A percentile compares a stretch with the other conserved stretches of the same genome.
phyloP scores from a whole-genome alignment of 2,888 invertebrate genomes.

The Laothoe populi region DNA sequence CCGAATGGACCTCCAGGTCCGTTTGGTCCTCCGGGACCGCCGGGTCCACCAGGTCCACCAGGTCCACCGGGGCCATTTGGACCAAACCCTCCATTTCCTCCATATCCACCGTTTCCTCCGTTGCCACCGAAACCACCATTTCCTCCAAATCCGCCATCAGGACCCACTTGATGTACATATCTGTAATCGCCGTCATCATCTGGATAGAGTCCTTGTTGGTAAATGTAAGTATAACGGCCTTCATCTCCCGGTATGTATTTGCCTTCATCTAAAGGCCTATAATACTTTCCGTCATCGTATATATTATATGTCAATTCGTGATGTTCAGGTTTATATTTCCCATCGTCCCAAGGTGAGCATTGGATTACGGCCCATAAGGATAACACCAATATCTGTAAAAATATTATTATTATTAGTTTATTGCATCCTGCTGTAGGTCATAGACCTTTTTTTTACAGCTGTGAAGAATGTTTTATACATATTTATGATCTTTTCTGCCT shows the following conservation, averaged over 20 bases:
- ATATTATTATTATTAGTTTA: neutral
- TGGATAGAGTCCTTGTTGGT: constrained; percentile 63
- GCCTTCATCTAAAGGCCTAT: constrained; percentile 73
- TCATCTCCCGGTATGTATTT: constrained; percentile 82
- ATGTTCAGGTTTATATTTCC: constrained; percentile 67
- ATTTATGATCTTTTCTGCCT: too few species aligned
- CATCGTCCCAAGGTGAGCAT: constrained; percentile 62
- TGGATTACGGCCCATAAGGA: constrained; percentile 54
- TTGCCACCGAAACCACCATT: constrained; percentile 48
- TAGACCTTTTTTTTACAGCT: neutral
- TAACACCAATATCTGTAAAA: constrained; percentile 60
- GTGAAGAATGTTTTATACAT: too few species aligned
- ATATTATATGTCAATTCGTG: constrained; percentile 43
- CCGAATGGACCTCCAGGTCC: constrained; percentile 42
- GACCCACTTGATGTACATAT: constrained; percentile 74
- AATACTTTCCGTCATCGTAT: constrained; percentile 75
- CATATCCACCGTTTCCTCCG: constrained; percentile 55
- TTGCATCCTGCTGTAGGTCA: neutral
- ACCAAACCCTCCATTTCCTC: constrained; percentile 48
- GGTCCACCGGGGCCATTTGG: constrained; percentile 41
- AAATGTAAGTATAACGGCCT: constrained; percentile 80
- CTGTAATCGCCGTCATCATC: constrained; percentile 77
- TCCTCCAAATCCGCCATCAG: constrained; percentile 60
- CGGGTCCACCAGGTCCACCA: constrained; percentile 38
- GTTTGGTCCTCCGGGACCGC: constrained; percentile 22